Conservation (phyloP, 2,888 invertebrate species). For the Embidobia sp. region DNA sequence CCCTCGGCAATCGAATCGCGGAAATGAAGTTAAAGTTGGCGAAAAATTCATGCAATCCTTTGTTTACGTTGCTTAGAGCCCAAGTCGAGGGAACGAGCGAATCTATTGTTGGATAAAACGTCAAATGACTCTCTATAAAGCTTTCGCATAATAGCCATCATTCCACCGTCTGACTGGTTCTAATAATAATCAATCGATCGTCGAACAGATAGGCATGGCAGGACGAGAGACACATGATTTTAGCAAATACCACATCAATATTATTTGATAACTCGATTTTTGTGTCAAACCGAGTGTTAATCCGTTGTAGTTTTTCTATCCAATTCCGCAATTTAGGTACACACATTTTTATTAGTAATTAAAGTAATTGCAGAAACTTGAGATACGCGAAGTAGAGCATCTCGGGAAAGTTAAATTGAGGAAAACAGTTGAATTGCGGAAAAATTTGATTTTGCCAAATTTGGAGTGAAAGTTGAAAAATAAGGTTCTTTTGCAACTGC, state of each 20-base stretch:
- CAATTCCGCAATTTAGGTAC: too few species aligned
- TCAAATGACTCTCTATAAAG: slow-evolving; percentile 6
- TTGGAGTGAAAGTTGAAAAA: too few species aligned
- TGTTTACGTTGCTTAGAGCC: slow-evolving; percentile 5
- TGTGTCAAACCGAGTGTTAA: neutral
- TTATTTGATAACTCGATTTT: slow-evolving; percentile 19
- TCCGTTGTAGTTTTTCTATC: too few species aligned
- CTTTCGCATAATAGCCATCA: slow-evolving; percentile 18
- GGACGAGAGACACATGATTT: slow-evolving; percentile 15
- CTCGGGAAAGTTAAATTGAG: too few species aligned
- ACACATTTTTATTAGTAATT: too few species aligned
- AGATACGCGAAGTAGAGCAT: too few species aligned
- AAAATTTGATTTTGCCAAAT: too few species aligned
- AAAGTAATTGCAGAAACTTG: too few species aligned
- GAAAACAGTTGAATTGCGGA: too few species aligned
- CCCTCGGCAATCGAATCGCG: too few species aligned
- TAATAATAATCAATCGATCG: slow-evolving; percentile 54
- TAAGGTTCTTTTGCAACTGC: too few species aligned
- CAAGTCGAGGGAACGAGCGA: neutral
- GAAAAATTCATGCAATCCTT: slow-evolving; percentile 11
- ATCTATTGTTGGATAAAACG: slow-evolving; percentile 9
- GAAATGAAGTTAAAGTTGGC: slow-evolving; percentile 2
- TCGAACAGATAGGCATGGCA: slow-evolving; percentile 6
- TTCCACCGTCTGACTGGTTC: slow-evolving; percentile 18
- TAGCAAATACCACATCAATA: neutral